phyloP scores from a whole-genome alignment of 2,797 vertebrate species.

The Lycodopsis pacificus region DNA sequence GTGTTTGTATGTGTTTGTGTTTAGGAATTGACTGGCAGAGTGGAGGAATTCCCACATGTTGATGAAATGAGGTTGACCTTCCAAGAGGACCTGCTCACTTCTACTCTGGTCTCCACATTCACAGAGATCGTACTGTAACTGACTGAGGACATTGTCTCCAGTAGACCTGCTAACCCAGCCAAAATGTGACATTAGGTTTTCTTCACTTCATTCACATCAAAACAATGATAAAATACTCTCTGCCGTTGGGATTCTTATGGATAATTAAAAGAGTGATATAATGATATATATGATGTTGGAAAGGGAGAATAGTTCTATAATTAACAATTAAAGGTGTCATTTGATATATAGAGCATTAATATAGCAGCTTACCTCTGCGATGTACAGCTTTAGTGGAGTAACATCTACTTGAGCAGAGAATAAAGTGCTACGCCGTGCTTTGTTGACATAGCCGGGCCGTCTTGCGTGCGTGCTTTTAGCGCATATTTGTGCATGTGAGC shows the following conservation, averaged over 20 bases:
- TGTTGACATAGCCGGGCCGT: too few relatives aligned
- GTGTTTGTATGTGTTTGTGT: conserved; percentile 76
- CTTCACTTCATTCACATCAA: background rate
- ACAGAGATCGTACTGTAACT: conserved; percentile 56
- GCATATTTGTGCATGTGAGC: too few relatives aligned
- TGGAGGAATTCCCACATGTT: conserved; percentile 84
- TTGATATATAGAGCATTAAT: background rate
- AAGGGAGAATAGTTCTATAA: background rate
- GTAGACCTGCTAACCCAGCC: conserved; percentile 17
- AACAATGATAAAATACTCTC: background rate
- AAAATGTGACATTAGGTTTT: background rate
- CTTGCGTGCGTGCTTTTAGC: too few relatives aligned
- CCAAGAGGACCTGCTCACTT: conserved; percentile 40
- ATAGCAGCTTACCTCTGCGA: background rate
- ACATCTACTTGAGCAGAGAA: too few relatives aligned
- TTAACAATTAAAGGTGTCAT: background rate
- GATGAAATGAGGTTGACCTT: conserved; percentile 75
- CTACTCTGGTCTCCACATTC: conserved; percentile 40
- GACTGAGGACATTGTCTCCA: conserved; percentile 38
- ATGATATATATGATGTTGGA: background rate
- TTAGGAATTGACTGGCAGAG: conserved; percentile 80
- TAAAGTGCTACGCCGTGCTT: too few relatives aligned
- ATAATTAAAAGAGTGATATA: background rate
- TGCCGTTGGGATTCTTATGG: background rate
- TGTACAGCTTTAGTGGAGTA: too few relatives aligned